A percentile compares a stretch with the other conserved stretches of the same genome.
These are phyloP conservation scores for Enteromius argenteus DNA, from an alignment of 2,797 vertebrate species.

Conservation along the genomic window DNA sequence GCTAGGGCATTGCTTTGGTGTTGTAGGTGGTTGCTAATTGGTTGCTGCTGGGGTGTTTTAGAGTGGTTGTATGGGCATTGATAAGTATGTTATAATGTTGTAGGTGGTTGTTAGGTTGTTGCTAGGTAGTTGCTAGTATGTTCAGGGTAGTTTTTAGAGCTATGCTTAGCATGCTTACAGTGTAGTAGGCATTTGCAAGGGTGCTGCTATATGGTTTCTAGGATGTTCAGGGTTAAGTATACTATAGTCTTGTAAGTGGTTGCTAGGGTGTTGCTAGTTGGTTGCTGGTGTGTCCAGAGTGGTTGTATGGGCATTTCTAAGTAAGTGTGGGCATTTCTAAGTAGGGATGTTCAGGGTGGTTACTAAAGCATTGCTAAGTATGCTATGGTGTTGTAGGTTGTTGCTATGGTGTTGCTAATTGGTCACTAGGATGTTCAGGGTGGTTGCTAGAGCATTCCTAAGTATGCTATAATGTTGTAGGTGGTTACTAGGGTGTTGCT, in stretches of 20 bases:
- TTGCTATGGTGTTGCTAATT: neutral
- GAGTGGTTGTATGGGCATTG: too few species aligned
- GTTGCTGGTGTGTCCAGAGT: neutral
- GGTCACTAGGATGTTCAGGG: too few species aligned
- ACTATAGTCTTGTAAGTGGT: neutral
- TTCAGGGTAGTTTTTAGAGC: neutral
- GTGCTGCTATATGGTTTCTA: neutral
- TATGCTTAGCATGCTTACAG: neutral
- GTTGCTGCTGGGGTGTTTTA: too few species aligned
- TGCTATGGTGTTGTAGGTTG: neutral
- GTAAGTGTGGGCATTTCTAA: neutral
- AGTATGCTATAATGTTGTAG: too few species aligned
- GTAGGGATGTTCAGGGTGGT: neutral
- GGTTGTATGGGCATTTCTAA: neutral
- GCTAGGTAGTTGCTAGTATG: too few species aligned
- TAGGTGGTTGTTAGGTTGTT: neutral
- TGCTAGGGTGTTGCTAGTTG: neutral
- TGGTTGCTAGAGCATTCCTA: too few species aligned
- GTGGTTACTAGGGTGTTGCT: too few species aligned
- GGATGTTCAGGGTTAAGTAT: neutral
- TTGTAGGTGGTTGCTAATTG: too few species aligned
- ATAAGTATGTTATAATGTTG: too few species aligned
- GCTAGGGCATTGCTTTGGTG: too few species aligned
- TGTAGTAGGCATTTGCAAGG: neutral
- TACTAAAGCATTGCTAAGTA: neutral